These are phyloP conservation scores for Tetrapedia diversipes DNA, from an alignment of 2,888 invertebrate species.

Conservation along the genomic window DNA sequence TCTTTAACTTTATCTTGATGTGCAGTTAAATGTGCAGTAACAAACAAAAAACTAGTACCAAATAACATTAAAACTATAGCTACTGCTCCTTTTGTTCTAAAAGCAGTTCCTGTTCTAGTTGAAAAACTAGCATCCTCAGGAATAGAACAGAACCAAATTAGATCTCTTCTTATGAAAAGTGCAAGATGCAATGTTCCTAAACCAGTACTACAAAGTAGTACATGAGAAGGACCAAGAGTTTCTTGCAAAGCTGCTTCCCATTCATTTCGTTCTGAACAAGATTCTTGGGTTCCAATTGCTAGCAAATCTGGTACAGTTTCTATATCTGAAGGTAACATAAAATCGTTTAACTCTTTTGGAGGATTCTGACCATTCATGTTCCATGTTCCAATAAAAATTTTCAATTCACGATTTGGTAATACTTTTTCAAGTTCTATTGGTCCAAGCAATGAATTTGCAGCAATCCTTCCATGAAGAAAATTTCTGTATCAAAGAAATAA, in stretches of 20 bases:
- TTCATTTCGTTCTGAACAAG: conserved; percentile 92
- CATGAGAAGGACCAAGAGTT: conserved; percentile 96
- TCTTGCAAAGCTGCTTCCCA: conserved; percentile 96
- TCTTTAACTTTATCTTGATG: conserved; percentile 95
- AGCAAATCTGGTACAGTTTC: conserved; percentile 95
- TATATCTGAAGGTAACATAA: conserved; percentile 93
- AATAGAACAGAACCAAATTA: conserved; percentile 97
- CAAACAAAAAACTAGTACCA: conserved; percentile 97
- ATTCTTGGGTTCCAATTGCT: conserved; percentile 97
- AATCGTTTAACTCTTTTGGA: conserved; percentile 93
- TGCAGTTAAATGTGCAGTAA: conserved; percentile 97
- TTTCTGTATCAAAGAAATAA: conserved; percentile 84
- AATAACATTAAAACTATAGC: conserved; percentile 96
- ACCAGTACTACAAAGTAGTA: conserved; percentile 86
- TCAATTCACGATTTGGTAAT: conserved; percentile 92
- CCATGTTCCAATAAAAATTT: conserved; percentile 96
- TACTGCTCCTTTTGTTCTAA: conserved; percentile 97
- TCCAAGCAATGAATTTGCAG: conserved; percentile 92
- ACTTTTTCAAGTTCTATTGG: conserved; percentile 93
- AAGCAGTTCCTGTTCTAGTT: conserved; percentile 94
- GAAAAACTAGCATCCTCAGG: conserved; percentile 95
- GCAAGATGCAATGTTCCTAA: conserved; percentile 93
- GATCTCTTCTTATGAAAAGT: conserved; percentile 94
- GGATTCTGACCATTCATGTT: conserved; percentile 97
- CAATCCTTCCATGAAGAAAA: conserved; percentile 91